Conservation (phyloP, 2,113 vertebrate species). For the Barbus barbus region DNA sequence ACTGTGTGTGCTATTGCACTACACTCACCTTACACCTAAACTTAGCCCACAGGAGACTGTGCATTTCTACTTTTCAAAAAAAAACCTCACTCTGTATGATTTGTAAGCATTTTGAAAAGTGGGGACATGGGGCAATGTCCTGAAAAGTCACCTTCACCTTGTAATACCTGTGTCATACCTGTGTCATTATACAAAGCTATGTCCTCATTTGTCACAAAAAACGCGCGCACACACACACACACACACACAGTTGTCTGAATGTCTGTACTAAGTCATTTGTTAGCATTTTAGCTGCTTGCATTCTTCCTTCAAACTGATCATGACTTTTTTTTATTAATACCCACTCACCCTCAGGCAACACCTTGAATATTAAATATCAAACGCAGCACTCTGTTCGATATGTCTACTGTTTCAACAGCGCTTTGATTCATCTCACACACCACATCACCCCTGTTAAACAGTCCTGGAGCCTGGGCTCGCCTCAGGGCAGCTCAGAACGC, state of each 20-base stretch:
- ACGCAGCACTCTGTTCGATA: constrained; percentile 43
- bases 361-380: constrained; percentile 52
- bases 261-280: not conserved
- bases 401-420: constrained; percentile 35
- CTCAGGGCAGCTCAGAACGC: not conserved
- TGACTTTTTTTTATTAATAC: not conserved
- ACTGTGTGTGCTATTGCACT: no score
- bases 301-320: not conserved
- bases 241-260: not conserved
- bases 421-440: constrained; percentile 42
- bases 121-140: no score
- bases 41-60: no score
- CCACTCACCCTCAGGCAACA: constrained; percentile 35
- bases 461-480: not conserved
- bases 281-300: not conserved
- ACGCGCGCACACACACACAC: no score
- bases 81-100: no score
- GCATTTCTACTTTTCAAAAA: no score
- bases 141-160: no score
- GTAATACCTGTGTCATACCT: no score
- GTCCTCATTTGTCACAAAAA: no score
- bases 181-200: no score
- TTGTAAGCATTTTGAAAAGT: no score
- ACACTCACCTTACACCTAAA: no score
- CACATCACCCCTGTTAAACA: not conserved